These are phyloP conservation scores for Papilio dardanus DNA, from an alignment of 1,140 invertebrate genomes.

Conservation along the genomic window DNA sequence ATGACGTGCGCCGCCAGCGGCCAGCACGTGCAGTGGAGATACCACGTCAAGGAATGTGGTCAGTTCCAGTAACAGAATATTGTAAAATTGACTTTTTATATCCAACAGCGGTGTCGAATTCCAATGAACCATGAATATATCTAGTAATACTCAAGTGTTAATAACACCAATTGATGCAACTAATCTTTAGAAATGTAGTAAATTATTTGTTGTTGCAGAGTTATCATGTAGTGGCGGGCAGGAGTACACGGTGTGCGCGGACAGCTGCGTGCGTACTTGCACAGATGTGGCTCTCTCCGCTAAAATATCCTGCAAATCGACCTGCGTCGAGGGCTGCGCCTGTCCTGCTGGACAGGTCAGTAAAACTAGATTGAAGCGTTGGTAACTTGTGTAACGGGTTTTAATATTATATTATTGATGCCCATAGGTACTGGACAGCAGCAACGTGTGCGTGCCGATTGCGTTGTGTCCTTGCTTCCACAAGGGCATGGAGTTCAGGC, in stretches of 20 bases:
- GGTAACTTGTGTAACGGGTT: too few relatives aligned
- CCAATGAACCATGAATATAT: too few relatives aligned
- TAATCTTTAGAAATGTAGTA: too few relatives aligned
- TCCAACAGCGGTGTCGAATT: too few relatives aligned
- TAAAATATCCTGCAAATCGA: slow-evolving; percentile 80
- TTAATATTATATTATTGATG: neutral
- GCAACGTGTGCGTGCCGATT: slow-evolving; percentile 89
- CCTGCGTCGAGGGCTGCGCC: slow-evolving; percentile 94
- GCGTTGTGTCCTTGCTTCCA: slow-evolving; percentile 90
- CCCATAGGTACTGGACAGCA: slow-evolving; percentile 84
- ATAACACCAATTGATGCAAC: too few relatives aligned
- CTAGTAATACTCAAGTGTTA: too few relatives aligned
- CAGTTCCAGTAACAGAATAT: slow-evolving; percentile 45
- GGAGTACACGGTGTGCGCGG: slow-evolving; percentile 90
- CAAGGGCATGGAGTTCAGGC: slow-evolving; percentile 87
- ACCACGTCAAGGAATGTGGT: slow-evolving; percentile 90
- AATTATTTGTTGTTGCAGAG: slow-evolving; percentile 67
- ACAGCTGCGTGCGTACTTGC: slow-evolving; percentile 89
- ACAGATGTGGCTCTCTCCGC: slow-evolving; percentile 78
- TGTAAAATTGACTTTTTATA: slow-evolving; percentile 31
- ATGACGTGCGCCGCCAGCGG: slow-evolving; percentile 89
- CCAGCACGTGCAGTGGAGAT: slow-evolving; percentile 89
- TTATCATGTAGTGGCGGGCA: slow-evolving; percentile 90
- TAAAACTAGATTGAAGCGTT: neutral
- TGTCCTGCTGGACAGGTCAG: slow-evolving; percentile 88